Evolutionary conservation across 2,797 vertebrate species (phyloP).

Genomic region (Gadopsis bispinosus): DNA sequence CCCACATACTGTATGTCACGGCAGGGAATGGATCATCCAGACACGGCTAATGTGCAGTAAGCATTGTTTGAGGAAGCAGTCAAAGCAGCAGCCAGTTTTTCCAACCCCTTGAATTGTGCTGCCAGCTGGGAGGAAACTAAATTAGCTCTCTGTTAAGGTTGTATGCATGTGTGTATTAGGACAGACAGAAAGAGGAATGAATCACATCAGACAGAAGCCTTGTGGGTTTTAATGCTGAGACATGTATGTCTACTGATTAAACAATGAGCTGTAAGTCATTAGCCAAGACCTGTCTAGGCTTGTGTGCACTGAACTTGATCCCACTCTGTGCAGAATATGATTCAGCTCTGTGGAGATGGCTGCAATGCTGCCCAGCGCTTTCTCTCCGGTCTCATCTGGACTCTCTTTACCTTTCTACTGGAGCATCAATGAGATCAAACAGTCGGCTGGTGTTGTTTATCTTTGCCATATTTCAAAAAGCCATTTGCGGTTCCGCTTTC

Average conservation of each 20-base stretch:
- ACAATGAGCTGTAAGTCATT: slow-evolving; percentile 63
- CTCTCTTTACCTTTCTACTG: slow-evolving; percentile 49
- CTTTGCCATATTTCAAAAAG: slow-evolving; percentile 38
- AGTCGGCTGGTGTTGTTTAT: slow-evolving; percentile 41
- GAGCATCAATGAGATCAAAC: slow-evolving; percentile 40
- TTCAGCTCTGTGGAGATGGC: slow-evolving; percentile 38
- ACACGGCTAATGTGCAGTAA: slow-evolving; percentile 37
- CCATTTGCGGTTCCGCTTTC: slow-evolving; percentile 23
- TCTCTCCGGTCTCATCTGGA: slow-evolving; percentile 41
- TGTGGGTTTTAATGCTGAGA: slow-evolving; percentile 58
- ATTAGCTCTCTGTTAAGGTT: slow-evolving; percentile 30
- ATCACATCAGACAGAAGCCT: slow-evolving; percentile 41
- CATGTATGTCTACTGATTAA: slow-evolving; percentile 63
- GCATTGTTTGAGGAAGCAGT: slow-evolving; percentile 43
- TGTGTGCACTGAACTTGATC: slow-evolving; percentile 58
- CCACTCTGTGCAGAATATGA: slow-evolving; percentile 61
- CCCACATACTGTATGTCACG: not conserved
- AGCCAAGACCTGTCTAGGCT: slow-evolving; percentile 54
- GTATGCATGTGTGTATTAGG: slow-evolving; percentile 32
- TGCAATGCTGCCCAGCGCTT: slow-evolving; percentile 57
- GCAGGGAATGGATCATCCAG: slow-evolving; percentile 19
- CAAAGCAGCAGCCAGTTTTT: slow-evolving; percentile 22
- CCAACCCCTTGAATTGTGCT: slow-evolving; percentile 6
- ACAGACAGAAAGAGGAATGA: slow-evolving; percentile 39
- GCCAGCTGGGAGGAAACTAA: slow-evolving; percentile 33